Evolutionary conservation across 2,113 vertebrate species (phyloP), one percentile per base, ranked within the genome.

Genomic region (Cephalopterus ornatus): DNA sequence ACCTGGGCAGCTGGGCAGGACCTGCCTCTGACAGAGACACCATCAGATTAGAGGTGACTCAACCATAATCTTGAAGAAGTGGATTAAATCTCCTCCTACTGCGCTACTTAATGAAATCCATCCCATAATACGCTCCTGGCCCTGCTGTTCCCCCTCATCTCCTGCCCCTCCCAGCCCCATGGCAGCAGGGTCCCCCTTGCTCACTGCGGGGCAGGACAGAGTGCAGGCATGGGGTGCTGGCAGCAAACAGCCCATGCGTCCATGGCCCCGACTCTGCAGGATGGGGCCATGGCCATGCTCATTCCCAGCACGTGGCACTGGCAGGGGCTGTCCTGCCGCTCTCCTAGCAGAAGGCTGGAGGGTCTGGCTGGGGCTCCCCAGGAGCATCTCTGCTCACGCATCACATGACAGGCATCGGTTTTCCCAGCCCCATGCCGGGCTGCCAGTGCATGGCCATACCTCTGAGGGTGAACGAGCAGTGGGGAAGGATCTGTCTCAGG

Each of bases 21-120:
- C 72, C 85, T 66, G 75, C 75, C 68, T 44, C 46, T 80, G 83
- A 75, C 3, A 14, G 86, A 86, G 91, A 74, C 39, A 77, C 65
- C 88, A 46, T 61, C 71, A 59, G 95, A 97, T 97, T 95, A 95
- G 94, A 91, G 42, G 89, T 95, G 96, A 97, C 94, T 97, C 93
- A 95, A 95, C 96, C 44, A 71, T 93, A 93, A 96, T 95, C 96
- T 96, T 95, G 89, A 97, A 94, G 95, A 73, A 95, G 61, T 92
- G 94, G 96, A 96, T 97, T 97, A 97, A 92, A 89, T 55, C 93
- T 83, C 80, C 84, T 94, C 95, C 94, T 81, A 88, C 95, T 96
- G 94, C n/a, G 77, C 86, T 87, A 28, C 76, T 95, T 96, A 97
- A 97, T 96, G 89, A 97, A 93, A 96, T 95, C 89, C 89, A 97